Evolutionary conservation across 2,113 vertebrate genomes (phyloP), one percentile per base, ranked within the genome.

Genomic region (Melozone crissalis): DNA sequence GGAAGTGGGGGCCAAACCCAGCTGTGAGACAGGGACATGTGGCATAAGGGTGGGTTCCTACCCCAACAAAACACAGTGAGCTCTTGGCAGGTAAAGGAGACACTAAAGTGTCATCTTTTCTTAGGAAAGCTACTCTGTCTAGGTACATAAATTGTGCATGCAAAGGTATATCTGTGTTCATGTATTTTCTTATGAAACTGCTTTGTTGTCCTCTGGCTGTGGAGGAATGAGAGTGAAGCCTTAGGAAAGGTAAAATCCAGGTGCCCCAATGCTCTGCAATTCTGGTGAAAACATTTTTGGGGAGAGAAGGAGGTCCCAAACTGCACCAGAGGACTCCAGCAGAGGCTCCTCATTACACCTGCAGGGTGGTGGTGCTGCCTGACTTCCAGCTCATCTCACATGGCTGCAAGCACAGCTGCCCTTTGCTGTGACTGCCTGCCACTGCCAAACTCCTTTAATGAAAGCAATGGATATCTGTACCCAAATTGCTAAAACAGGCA

Each of bases 351-450:
- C 2, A 3, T 28, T 19, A 2, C 27, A 43, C 8, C 49, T 49
- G 10, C 30, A 43, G 43, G 5, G 31, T 69, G 66, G 7, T 15
- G n/a, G 9, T 37, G 44, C 44, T 82, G 37, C 41, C 41, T 30
- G 11, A 44, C n/a, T 61, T 46, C 39, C 41, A 68, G 61, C n/a
- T 61, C 18, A 17, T 27, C 35, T 68, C 1, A 2, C 3, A 3
- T 4, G 13, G 4, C 6, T 73, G 24, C 43, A 65, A 8, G 21
- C 20, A 18, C 0, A 0, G 3, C 21, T 43, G 30, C 5, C 46
- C 21, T 33, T 69, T 1, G 2, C 58, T 62, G 30, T 7, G 15
- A 5, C 22, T 71, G 15, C 22, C 7, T 14, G 30, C 13, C 7
- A 33, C 10, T 39, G 35, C 35, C 43, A 51, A 46, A 9, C 3